A percentile compares a stretch with the other conserved stretches of the same genome.
These are phyloP conservation scores for Catagonus wagneri DNA, from an alignment of 2,113 vertebrate genomes.

Conservation along the genomic window DNA sequence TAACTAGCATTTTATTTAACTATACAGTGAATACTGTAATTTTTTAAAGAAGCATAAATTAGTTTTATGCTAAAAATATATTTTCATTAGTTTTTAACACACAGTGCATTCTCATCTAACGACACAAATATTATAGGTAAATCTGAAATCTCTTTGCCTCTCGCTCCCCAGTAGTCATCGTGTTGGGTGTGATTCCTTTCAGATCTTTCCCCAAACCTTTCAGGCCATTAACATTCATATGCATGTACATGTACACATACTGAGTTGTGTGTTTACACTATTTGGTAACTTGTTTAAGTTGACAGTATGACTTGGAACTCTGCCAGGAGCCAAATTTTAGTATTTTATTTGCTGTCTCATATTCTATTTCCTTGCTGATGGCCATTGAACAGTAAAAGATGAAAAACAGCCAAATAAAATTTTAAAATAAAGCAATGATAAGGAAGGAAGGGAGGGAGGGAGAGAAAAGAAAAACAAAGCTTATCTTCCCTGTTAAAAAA, in stretches of 20 bases:
- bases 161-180: not conserved
- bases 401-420: not conserved
- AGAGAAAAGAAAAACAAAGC: not conserved
- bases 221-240: not conserved
- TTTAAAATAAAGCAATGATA: not conserved
- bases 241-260: fast-evolving
- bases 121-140: not conserved
- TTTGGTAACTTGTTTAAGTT: not conserved
- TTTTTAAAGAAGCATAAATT: conserved; percentile 1
- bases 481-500: not conserved
- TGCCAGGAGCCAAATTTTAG: not conserved
- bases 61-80: not conserved
- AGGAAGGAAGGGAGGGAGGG: not conserved
- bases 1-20: not conserved
- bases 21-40: not conserved
- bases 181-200: not conserved
- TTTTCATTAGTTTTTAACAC: not conserved
- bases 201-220: not conserved
- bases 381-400: not conserved
- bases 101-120: not conserved
- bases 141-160: not conserved
- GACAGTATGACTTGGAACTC: not conserved
- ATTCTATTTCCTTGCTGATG: not conserved
- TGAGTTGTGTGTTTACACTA: not conserved
- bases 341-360: not conserved